Base-by-base conservation (phyloP, 2,888 invertebrate species). In the Phyto melanocephala region DNA sequence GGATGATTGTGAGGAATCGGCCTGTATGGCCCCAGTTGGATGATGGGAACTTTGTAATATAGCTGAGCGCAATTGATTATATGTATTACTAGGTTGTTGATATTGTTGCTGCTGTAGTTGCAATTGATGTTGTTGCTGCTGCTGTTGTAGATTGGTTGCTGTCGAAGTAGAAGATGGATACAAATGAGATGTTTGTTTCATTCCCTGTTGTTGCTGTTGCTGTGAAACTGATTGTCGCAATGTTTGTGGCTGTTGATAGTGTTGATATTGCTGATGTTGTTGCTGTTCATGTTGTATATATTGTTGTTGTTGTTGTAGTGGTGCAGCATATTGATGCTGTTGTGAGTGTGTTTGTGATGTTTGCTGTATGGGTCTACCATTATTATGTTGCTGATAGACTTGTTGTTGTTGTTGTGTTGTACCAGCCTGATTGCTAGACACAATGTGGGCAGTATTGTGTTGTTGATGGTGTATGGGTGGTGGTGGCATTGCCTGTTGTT, bases 391-490 rank as follows among this genome's bases (percentile, higher is more conserved):
- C 60, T 85, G 85, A 85, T 87, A 85, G 54, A 80, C 75, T 84
- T 86, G 28, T 28, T 28, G 28, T 28, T 28, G 28, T 28, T 28
- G 28, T 28, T 28, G 86, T 75, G 87, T 86, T 83, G 85, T 85
- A 52, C 86, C 83, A 71, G 87, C 87, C 86, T 89, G 90, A 87
- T 87, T 89, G 86, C 88, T 90, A 71, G 90, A 86, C 83, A 89
- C 88, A 84, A 90, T 89, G 74, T 89, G 88, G 83, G 89, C 88
- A 87, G 91, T 85, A 72, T 92, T 92, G 84, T 92, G 92, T 86
- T 91, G 92, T 80, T 92, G 92, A 85, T 90, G 90, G 87, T 89
- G 89, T 87, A 89, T 88, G 81, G 88, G 87, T 86, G 89, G 89
- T 84, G 89, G 88, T 86, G 89, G 89, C 85, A 91, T 89, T 77